Evolutionary conservation across 1,140 invertebrate genomes (phyloP).

Genomic region (Hypothenemus hampei): DNA sequence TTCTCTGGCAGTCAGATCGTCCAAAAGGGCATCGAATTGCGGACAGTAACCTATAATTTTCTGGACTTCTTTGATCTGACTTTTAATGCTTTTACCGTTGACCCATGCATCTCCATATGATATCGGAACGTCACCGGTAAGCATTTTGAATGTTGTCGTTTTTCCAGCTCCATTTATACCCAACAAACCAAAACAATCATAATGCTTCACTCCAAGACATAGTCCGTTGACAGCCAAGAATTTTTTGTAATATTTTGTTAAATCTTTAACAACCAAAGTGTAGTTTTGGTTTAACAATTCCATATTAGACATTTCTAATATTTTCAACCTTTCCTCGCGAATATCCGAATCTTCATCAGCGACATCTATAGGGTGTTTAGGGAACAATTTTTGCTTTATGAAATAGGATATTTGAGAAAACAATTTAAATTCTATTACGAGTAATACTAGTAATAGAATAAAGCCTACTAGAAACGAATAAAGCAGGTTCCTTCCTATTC

Average conservation of each 20-base stretch:
- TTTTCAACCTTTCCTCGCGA: constrained; percentile 44
- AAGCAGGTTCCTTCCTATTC: constrained; percentile 47
- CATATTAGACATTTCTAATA: constrained; percentile 29
- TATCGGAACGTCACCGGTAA: constrained; percentile 73
- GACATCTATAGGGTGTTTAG: constrained; percentile 20
- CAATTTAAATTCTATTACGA: constrained; percentile 49
- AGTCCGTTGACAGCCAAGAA: constrained; percentile 69
- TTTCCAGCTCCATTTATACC: constrained; percentile 77
- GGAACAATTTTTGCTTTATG: constrained; percentile 21
- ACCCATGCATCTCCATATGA: constrained; percentile 41
- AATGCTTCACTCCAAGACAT: constrained; percentile 54
- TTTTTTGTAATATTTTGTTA: constrained; percentile 66
- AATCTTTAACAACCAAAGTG: constrained; percentile 48
- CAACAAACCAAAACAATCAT: constrained; percentile 85
- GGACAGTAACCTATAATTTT: constrained; percentile 74
- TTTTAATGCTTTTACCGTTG: constrained; percentile 49
- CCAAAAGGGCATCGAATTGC: constrained; percentile 78
- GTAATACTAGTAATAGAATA: constrained; percentile 44
- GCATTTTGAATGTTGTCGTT: constrained; percentile 85
- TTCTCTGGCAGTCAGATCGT: constrained; percentile 74
- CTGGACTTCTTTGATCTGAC: constrained; percentile 53
- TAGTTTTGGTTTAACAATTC: constrained; percentile 37
- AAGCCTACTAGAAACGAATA: constrained; percentile 43
- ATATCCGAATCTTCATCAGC: constrained; percentile 48
- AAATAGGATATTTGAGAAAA: constrained; percentile 44